Evolutionary conservation across 2,797 vertebrate species (phyloP).

Genomic region (Coreius guichenoti): DNA sequence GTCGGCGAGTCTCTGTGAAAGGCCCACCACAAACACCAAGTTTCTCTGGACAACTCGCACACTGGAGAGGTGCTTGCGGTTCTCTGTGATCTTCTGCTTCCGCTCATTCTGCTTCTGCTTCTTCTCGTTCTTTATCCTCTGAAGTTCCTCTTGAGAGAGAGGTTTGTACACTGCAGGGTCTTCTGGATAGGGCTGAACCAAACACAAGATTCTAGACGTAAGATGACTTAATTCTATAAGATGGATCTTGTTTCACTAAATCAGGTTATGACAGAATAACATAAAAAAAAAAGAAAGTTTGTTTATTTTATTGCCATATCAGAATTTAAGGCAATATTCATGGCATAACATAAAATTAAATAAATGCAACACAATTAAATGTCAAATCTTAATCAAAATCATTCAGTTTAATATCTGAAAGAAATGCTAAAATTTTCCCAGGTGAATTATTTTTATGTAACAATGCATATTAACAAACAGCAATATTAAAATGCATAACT

Average conservation of each 20-base stretch:
- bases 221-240: background rate
- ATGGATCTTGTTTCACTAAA: background rate
- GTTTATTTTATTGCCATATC: background rate
- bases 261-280: background rate
- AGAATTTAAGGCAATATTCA: background rate
- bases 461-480: background rate
- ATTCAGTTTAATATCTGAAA: background rate
- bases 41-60: constrained; percentile 91
- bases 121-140: constrained; percentile 93
- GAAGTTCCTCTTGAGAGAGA: constrained; percentile 89
- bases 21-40: constrained; percentile 89
- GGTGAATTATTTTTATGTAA: background rate
- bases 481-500: background rate
- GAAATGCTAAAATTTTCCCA: background rate
- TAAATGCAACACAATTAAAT: background rate
- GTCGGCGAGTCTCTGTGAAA: constrained; percentile 88
- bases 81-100: constrained; percentile 93
- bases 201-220: background rate
- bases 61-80: constrained; percentile 90
- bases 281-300: too few species aligned
- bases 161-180: constrained; percentile 92
- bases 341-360: background rate
- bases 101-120: constrained; percentile 91
- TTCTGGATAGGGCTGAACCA: constrained; percentile 88
- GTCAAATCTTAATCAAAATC: background rate